Percentiles rank a stretch among this genome's conserved stretches.
phyloP scores from a whole-genome alignment of 2,888 invertebrate genomes.

The Heliconius aoede region DNA sequence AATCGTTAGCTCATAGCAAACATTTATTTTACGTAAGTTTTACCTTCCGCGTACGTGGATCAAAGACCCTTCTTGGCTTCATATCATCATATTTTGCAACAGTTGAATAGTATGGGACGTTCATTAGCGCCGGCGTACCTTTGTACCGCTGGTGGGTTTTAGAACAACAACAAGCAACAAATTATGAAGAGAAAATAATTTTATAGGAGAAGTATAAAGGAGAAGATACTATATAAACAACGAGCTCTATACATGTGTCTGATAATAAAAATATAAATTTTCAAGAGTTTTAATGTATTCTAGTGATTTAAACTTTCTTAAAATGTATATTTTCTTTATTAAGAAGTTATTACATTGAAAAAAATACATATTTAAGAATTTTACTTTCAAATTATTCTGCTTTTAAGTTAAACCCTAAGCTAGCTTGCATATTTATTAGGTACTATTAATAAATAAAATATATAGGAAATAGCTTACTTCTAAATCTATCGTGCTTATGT shows the following conservation, averaged over 20 bases:
- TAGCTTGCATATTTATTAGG: background rate
- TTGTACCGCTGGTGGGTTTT: constrained; percentile 44
- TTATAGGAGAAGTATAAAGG: constrained; percentile 22
- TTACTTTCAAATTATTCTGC: too few species aligned
- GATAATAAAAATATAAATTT: background rate
- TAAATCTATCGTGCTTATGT: constrained; percentile 87
- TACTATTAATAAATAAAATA: background rate
- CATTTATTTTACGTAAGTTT: background rate
- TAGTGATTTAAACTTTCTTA: background rate
- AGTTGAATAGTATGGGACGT: constrained; percentile 66
- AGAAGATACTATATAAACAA: too few species aligned
- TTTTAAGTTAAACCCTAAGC: too few species aligned
- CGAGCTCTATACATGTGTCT: background rate
- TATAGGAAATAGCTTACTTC: constrained; percentile 84
- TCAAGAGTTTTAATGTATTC: background rate
- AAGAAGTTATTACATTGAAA: background rate
- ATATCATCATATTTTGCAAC: constrained; percentile 61
- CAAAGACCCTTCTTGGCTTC: constrained; percentile 54
- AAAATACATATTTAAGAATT: background rate
- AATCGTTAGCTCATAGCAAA: constrained; percentile 7
- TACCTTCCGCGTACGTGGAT: constrained; percentile 66
- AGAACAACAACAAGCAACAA: constrained; percentile 43
- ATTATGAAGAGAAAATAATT: constrained; percentile 43
- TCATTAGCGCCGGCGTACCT: constrained; percentile 48
- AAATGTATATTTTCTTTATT: background rate